These are phyloP conservation scores for Heliornis fulica DNA, from an alignment of 2,113 vertebrate genomes.

Conservation along the genomic window DNA sequence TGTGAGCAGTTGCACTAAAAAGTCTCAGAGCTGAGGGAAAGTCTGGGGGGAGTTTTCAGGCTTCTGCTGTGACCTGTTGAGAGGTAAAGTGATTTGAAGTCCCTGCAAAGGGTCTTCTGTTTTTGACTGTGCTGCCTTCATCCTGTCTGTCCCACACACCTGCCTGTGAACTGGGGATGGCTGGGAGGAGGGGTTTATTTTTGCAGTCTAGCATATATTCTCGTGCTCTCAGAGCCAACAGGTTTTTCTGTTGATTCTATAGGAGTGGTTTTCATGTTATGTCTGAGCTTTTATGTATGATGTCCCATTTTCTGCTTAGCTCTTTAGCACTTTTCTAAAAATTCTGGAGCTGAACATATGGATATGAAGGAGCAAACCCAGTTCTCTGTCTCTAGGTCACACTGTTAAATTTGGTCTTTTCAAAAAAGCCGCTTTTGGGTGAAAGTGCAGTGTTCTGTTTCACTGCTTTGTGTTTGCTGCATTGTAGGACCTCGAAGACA, in stretches of 20 bases:
- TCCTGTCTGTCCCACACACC: not conserved
- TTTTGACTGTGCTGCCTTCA: not conserved
- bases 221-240: not conserved
- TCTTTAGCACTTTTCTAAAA: not conserved
- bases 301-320: not conserved
- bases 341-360: not conserved
- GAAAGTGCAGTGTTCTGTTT: not conserved
- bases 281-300: not conserved
- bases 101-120: not conserved
- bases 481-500: not conserved
- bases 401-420: not conserved
- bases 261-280: not conserved
- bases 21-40: not conserved
- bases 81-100: not conserved
- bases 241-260: not conserved
- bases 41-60: not conserved
- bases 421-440: not conserved
- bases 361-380: not conserved
- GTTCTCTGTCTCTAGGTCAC: not conserved
- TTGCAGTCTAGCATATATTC: not conserved
- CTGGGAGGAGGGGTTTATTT: not conserved
- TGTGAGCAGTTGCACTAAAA: not conserved
- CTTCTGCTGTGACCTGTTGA: not conserved
- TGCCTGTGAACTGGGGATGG: not conserved
- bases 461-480: not conserved